Conservation (phyloP, 2,113 vertebrate genomes). For the Tetrao urogallus region DNA sequence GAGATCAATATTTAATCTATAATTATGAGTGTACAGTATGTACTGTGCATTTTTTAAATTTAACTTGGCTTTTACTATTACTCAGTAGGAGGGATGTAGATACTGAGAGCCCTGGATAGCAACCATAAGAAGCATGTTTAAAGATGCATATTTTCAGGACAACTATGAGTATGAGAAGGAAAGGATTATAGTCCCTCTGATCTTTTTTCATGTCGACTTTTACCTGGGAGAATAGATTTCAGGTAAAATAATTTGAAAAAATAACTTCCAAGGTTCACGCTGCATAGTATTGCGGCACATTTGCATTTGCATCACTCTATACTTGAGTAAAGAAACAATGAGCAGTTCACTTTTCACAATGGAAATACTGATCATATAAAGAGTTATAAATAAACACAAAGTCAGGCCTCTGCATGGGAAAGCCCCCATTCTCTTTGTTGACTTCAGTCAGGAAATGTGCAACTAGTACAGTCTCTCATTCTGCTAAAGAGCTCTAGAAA, state of each 20-base stretch:
- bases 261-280: neutral
- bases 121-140: constrained; percentile 43
- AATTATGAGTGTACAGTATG: constrained; percentile 63
- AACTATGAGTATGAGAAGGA: constrained; percentile 11
- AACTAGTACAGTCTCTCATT: neutral
- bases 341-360: neutral
- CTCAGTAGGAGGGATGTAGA: constrained; percentile 61
- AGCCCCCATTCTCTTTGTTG: constrained; percentile 5
- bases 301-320: neutral
- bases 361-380: constrained; percentile 60
- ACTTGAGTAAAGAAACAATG: neutral
- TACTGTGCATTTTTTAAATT: constrained; percentile 66
- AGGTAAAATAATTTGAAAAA: constrained; percentile 12
- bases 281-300: neutral
- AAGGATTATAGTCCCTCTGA: neutral
- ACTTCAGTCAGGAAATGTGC: constrained; percentile 18
- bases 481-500: neutral
- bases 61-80: constrained; percentile 69
- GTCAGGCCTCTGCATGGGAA: constrained; percentile 58
- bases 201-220: neutral
- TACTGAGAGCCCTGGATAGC: constrained; percentile 43
- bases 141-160: constrained; percentile 52
- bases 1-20: constrained; percentile 70
- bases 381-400: constrained; percentile 57
- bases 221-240: constrained; percentile 42